Evolutionary conservation across 2,113 vertebrate species (phyloP).

Genomic region (Megaptera novaeangliae): DNA sequence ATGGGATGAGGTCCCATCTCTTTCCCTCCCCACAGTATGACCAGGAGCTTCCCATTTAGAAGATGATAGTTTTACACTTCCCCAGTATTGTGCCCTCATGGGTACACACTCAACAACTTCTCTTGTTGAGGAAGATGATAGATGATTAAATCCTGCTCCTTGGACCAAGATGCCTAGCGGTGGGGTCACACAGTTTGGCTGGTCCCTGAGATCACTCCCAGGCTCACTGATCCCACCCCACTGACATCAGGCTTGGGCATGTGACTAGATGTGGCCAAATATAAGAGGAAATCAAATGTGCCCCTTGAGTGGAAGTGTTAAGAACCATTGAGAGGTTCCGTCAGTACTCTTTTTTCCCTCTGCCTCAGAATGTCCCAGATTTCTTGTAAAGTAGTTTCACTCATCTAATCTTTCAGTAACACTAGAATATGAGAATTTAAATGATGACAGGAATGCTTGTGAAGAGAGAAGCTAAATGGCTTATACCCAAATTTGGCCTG

Average conservation of each 20-base stretch:
- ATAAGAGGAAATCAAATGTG: background rate
- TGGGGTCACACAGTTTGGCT: background rate
- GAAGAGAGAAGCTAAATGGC: background rate
- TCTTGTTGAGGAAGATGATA: background rate
- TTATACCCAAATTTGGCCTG: background rate
- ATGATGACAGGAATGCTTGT: background rate
- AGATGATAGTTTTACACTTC: background rate
- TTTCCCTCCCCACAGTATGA: background rate
- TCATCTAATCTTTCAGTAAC: background rate
- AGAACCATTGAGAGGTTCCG: background rate
- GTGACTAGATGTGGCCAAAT: background rate
- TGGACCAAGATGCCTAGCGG: background rate
- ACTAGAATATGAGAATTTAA: background rate
- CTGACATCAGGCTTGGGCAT: background rate
- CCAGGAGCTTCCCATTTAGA: background rate
- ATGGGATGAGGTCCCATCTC: background rate
- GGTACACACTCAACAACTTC: background rate
- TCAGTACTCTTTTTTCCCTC: background rate
- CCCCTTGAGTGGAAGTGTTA: background rate
- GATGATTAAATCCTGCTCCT: background rate
- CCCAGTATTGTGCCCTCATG: background rate
- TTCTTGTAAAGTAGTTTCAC: background rate
- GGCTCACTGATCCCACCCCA: background rate
- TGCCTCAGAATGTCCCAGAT: background rate
- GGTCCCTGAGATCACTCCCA: background rate